A percentile compares a stretch with the other conserved stretches of the same genome.
Evolutionary conservation across 2,113 vertebrate species (phyloP).

Genomic region (Apus apus): DNA sequence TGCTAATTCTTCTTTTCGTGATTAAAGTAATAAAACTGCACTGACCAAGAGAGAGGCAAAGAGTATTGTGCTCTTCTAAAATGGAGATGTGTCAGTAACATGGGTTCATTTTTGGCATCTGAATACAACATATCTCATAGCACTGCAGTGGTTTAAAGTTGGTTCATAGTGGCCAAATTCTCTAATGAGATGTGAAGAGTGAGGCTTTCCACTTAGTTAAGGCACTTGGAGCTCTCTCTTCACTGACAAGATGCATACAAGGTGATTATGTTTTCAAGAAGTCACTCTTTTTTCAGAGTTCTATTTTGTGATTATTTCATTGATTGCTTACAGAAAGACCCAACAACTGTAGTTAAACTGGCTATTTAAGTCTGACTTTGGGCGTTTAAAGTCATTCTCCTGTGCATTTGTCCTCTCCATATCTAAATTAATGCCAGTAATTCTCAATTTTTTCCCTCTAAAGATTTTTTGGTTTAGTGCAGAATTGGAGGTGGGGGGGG

Average conservation of each 20-base stretch:
- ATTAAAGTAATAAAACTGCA: conserved; percentile 31
- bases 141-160: background rate
- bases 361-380: background rate
- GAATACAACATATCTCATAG: background rate
- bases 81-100: background rate
- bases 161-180: background rate
- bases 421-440: background rate
- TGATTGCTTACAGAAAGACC: background rate
- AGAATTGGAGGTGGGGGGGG: background rate
- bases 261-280: background rate
- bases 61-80: conserved; percentile 18
- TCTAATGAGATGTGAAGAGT: background rate
- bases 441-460: background rate
- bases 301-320: background rate
- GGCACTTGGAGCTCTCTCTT: background rate
- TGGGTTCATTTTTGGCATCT: background rate
- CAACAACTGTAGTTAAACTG: background rate
- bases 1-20: conserved; percentile 13
- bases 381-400: background rate
- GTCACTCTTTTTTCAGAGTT: background rate
- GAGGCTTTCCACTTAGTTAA: background rate
- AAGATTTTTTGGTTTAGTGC: background rate
- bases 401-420: background rate
- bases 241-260: background rate
- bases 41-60: conserved; percentile 28